Base-by-base conservation (phyloP, 2,888 invertebrate genomes). In the Conchocele bisecta region DNA sequence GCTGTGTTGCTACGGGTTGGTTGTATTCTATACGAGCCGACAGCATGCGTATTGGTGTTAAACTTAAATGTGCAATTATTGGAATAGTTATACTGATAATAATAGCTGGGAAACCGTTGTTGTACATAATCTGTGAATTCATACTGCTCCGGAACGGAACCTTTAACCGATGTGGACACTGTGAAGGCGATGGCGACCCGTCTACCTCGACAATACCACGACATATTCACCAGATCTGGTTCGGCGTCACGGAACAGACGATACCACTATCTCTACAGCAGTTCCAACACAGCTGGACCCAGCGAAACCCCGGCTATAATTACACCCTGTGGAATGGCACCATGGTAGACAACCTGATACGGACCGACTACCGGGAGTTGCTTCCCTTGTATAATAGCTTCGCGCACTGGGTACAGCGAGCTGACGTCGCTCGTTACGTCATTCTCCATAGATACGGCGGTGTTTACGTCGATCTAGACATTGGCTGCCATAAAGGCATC, bases 191-290 rank as follows among this genome's bases (percentile, higher is more conserved):
- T n/a, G n/a, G n/a, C n/a, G n/a, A n/a, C n/a, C n/a, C n/a, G n/a
- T n/a, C n/a, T n/a, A n/a, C n/a, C n/a, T 3, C 15, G 0, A 29
- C 24, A 6, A 41, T 70, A 20, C 63, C 70, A 0, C 15, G 41
- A 7, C 63, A 64, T 39, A 64, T 70, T 15, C 64, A 70, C 48
- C 70, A 70, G 46, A 58, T 70, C 28, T 70, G 53, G 46, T 70
- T 70, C 41, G 29, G 48, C 31, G 37, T 46, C 13, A 58, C 63
- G 6, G 59, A 70, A 24, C 46, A 58, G 31, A 26, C 39, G 7
- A 58, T 70, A 7, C 64, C 70, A 3, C 28, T 37, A 6, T 26
- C 44, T 15, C 46, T 63, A n/a, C 33, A 53, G 33, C 1, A 17
- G 1, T 44, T 59, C 0, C 24, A 46, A 24, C 24, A 46, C 15